phyloP scores from a whole-genome alignment of 30 jellyfish, hydroid and myxozoan species.

The Cassiopea andromeda region DNA sequence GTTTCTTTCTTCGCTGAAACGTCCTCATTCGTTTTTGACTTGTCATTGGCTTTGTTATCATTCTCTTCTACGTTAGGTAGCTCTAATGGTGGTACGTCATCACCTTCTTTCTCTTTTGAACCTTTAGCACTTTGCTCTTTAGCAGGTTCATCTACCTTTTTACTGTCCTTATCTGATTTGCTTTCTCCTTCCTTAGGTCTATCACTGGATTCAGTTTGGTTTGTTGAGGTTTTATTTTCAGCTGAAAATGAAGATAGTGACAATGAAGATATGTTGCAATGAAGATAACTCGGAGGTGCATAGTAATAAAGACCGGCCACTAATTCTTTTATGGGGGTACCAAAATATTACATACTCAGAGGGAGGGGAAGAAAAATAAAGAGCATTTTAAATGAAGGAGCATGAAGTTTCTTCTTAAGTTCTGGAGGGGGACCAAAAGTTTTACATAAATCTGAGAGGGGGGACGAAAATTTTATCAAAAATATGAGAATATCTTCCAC shows the following conservation, averaged over 20 bases:
- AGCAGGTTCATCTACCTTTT: slow-evolving; percentile 24
- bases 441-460: no score
- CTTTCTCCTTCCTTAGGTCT: slow-evolving; percentile 19
- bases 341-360: no score
- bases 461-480: no score
- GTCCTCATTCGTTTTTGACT: slow-evolving; percentile 11
- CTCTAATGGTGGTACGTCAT: slow-evolving; percentile 43
- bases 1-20: background rate
- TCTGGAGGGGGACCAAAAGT: no score
- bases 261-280: background rate
- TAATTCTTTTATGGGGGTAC: background rate
- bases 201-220: slow-evolving; percentile 38
- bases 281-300: no score
- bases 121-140: slow-evolving; percentile 27
- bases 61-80: slow-evolving; percentile 43
- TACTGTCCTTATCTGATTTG: slow-evolving; percentile 4
- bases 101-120: background rate
- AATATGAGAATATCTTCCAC: no score
- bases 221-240: slow-evolving; percentile 55
- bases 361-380: no score
- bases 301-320: background rate
- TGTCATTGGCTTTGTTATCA: background rate
- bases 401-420: no score
- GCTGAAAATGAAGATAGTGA: slow-evolving; percentile 8
- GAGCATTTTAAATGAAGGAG: no score